These are phyloP conservation scores for Nowickia ferox DNA, from an alignment of 2,888 invertebrate species.

Conservation along the genomic window DNA sequence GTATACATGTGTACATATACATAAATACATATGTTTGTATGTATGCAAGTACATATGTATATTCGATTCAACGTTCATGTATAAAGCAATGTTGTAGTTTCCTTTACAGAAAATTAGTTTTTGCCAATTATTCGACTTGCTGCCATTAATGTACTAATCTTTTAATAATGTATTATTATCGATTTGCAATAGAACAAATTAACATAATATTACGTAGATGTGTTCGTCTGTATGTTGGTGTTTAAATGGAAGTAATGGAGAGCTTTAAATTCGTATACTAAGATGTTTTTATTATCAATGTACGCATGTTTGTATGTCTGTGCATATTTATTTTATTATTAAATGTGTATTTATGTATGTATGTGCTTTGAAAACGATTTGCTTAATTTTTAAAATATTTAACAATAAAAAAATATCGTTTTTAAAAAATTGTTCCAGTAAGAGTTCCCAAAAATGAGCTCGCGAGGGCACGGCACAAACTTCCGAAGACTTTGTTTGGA, in stretches of 20 bases:
- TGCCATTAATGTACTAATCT: conserved; percentile 64
- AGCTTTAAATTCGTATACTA: neutral
- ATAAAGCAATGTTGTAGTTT: conserved; percentile 48
- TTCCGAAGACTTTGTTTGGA: no score
- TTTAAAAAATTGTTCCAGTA: no score
- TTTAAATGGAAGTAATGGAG: neutral
- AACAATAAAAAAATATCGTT: no score
- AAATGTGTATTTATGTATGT: no score
- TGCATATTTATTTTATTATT: no score
- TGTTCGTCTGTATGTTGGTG: neutral
- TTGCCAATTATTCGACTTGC: conserved; percentile 68
- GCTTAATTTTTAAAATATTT: no score
- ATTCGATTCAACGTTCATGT: neutral
- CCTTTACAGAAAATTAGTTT: conserved; percentile 61
- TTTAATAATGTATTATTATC: conserved; percentile 68
- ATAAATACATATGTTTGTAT: no score
- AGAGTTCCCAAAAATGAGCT: no score
- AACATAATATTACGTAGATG: conserved; percentile 13
- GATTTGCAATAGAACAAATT: conserved; percentile 50
- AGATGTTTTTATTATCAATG: neutral
- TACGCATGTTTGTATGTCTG: no score
- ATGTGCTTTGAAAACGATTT: no score
- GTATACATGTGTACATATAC: no score
- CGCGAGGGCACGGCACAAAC: no score
- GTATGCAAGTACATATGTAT: neutral